Base-by-base conservation (phyloP, 2,888 invertebrate species). In the Cartodere bifasciata region DNA sequence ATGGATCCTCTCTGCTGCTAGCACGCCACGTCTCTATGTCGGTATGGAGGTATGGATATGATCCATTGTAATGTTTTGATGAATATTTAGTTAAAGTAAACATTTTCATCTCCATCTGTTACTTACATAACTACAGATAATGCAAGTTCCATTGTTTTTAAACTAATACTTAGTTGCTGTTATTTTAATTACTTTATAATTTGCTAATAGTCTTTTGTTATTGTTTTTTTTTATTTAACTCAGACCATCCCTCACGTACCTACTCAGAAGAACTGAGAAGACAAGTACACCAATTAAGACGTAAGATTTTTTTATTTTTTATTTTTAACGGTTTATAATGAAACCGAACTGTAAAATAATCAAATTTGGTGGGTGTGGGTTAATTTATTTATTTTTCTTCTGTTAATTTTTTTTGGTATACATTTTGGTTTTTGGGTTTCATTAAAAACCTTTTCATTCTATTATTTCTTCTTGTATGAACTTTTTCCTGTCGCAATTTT, bases 181-280 rank as follows among this genome's bases (percentile, higher is more conserved):
- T 23, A 6, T 9, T 23, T 11, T 23, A n/a, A 11, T 11, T 6
- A n/a, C 24, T 9, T 27, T 10, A 29, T 5, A 12, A 23, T 4
- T 23, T 29, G 10, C 13, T 11, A 17, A 29, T 33, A 24, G 13
- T 34, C 21, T 22, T 29, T 26, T 32, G 23, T 28, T 17, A 16
- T 22, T 20, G 23, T 36, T 26, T 23, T 29, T n/a, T 28, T 17
- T 33, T 23, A 17, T 16, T 30, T 31, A 20, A 29, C 17, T 33
- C 45, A 55, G 56, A 54, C 42, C 49, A 53, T 39, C 55, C 54
- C 31, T 56, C 55, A 31, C 50, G 50, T 38, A 58, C 59, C 29
- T 58, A 57, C 42, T 54, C 55, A 28, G 56, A 57, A 39, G 56
- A 58, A 41, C 44, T 59, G 41, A 48, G 44, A 36, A 48, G 52